Base-by-base conservation (phyloP, 2,888 invertebrate species). In the Agonopterix arenella region DNA sequence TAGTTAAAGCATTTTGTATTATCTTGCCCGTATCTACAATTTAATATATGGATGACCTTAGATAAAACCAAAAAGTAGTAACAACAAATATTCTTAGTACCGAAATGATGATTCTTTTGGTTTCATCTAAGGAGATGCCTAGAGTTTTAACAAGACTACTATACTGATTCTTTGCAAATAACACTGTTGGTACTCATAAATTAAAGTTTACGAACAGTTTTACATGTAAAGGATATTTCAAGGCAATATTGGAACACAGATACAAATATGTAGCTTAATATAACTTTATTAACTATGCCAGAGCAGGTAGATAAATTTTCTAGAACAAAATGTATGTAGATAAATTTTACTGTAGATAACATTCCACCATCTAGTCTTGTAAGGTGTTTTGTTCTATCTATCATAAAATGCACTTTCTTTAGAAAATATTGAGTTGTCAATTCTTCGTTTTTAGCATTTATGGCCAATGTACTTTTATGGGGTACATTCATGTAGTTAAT, bases 311-410 rank as follows among this genome's bases (percentile, higher is more conserved):
- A 28, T 45, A 45, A 11, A 36, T 45, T 8, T 36, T 36, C 11
- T 47, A 42, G 47, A 47, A 42, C 18, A 47, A 44, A 46, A 37
- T 43, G 36, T 53, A 53, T 55, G 58, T 58, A 61, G 60, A 61
- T 61, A 60, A 65, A 67, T 62, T n/a, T 68, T 75, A 60, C 64
- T 62, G 68, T 76, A 83, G 80, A 69, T 69, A 64, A 84, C 84
- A 84, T 84, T 84, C 84, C 84, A 81, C 74, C 72, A 67, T 76
- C 76, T 81, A 80, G 80, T 80, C 77, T 75, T 59, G 47, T 79
- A 78, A 76, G 73, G 60, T 64, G 68, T 72, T 70, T 65, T 65
- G 62, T 66, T 68, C 46, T 16, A 18, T 40, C 48, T 46, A 16
- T 46, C 28, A 38, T 45, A 45, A 10, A 28, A 28, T 48, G 49